These are phyloP conservation scores for Brachionus angularis DNA, from an alignment of 1,140 invertebrate genomes.

Conservation along the genomic window DNA sequence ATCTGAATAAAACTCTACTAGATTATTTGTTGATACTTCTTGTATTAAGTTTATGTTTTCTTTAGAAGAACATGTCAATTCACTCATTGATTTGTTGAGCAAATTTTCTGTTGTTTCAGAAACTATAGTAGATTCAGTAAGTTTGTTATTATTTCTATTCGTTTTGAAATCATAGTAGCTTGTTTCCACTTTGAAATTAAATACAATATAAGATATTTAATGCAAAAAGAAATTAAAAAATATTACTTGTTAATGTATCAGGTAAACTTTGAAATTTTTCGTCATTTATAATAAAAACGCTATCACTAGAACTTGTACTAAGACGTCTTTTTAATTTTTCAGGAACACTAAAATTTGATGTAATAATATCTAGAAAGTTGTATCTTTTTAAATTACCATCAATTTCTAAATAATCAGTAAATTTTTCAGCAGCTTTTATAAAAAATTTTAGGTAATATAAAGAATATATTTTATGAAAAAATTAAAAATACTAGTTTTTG, in stretches of 20 bases:
- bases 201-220: no score
- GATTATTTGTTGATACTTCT: background rate
- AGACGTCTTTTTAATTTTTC: background rate
- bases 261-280: no score
- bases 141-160: background rate
- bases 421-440: background rate
- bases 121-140: background rate
- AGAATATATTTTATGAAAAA: no score
- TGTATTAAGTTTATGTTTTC: no score
- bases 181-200: background rate
- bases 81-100: no score
- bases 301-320: background rate
- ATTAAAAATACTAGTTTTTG: background rate
- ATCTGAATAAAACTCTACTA: conserved; percentile 17
- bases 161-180: background rate
- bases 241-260: no score
- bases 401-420: background rate
- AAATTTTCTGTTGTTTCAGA: no score
- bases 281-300: no score
- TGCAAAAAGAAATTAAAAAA: background rate
- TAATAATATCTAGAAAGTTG: background rate
- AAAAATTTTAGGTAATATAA: no score
- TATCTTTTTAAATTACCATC: background rate
- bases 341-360: background rate
- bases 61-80: no score